phyloP scores from a whole-genome alignment of 2,888 invertebrate species.

The Oligia fasciuncula region DNA sequence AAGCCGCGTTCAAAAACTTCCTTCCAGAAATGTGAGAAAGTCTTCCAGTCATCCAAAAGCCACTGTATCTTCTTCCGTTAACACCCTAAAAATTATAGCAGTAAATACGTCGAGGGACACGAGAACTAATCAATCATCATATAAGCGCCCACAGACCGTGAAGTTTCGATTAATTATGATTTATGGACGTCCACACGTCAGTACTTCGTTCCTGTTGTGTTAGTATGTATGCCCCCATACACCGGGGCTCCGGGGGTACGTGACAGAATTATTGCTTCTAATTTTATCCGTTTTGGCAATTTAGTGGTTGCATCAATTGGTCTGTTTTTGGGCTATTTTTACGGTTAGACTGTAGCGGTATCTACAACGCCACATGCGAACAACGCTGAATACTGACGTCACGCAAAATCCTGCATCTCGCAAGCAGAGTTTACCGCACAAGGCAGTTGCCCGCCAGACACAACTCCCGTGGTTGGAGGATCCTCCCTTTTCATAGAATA shows the following conservation, averaged over 20 bases:
- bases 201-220: constrained; percentile 38
- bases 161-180: constrained; percentile 70
- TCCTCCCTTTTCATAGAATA: no score
- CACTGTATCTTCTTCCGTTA: neutral
- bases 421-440: no score
- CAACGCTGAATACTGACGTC: no score
- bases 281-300: constrained; percentile 26
- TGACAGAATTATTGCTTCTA: constrained; percentile 34
- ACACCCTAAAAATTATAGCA: constrained; percentile 38
- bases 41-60: neutral
- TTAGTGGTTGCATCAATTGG: neutral
- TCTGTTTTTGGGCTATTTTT: no score
- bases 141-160: constrained; percentile 53
- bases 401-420: no score
- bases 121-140: constrained; percentile 64
- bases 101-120: constrained; percentile 52
- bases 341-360: no score
- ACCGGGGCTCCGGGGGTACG: neutral
- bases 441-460: no score
- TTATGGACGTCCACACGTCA: constrained; percentile 53
- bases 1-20: neutral
- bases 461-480: no score
- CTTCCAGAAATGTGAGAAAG: neutral
- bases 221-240: constrained; percentile 27
- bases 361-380: no score